These are phyloP conservation scores for Frankliniella fusca DNA, from an alignment of 2,888 invertebrate species.

Conservation along the genomic window DNA sequence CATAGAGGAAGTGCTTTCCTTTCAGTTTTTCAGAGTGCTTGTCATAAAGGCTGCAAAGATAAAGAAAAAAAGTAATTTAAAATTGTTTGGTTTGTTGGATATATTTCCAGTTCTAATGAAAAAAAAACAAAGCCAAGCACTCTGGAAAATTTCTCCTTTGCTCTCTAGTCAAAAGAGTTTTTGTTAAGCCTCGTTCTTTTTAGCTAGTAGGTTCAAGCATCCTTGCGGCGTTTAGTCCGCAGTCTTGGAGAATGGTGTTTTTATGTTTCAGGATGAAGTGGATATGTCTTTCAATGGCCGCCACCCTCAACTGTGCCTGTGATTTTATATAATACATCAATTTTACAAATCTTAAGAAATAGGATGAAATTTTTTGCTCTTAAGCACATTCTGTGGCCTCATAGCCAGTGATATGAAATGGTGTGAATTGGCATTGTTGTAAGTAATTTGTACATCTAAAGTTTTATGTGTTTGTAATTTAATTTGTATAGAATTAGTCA, in stretches of 20 bases:
- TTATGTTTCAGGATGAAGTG: slow-evolving; percentile 25
- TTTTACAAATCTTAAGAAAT: neutral
- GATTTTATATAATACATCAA: neutral
- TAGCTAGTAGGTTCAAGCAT: neutral
- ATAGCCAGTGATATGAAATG: neutral
- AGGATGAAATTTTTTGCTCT: neutral
- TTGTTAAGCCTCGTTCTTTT: neutral
- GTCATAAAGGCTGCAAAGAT: neutral
- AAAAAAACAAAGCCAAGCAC: neutral
- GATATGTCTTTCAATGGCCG: neutral
- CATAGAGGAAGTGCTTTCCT: neutral
- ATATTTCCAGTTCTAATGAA: neutral
- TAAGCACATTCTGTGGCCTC: neutral
- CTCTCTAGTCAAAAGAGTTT: neutral
- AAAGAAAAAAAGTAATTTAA: no score
- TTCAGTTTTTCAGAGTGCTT: neutral
- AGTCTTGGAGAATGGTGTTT: slow-evolving; percentile 19
- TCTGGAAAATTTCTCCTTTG: neutral
- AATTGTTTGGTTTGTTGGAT: no score
- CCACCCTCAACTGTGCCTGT: slow-evolving; percentile 14
- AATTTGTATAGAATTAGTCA: neutral
- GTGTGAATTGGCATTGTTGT: neutral
- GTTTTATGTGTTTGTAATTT: neutral
- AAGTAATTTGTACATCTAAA: neutral
- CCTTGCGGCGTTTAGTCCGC: slow-evolving; percentile 5